These are phyloP conservation scores for rabbit (Oryctolagus cuniculus) DNA, from an alignment of 2,113 vertebrate genomes.

Conservation along the genomic window DNA sequence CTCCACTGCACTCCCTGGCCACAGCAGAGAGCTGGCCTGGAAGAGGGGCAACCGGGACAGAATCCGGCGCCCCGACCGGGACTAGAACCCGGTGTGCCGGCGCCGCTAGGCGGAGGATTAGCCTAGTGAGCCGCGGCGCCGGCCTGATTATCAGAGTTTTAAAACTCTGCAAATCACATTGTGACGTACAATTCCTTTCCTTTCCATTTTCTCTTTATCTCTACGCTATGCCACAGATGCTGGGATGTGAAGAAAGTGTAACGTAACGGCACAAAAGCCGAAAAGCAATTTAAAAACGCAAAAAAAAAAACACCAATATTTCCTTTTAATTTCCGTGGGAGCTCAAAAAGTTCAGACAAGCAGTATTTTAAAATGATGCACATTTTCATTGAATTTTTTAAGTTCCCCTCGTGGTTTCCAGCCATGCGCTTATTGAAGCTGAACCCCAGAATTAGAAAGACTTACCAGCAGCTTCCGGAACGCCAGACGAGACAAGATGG, in stretches of 20 bases:
- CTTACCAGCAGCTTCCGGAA: not conserved
- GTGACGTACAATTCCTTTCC: not conserved
- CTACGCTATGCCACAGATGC: accelerated
- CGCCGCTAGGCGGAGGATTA: too few relatives aligned
- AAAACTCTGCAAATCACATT: not conserved
- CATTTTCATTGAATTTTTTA: too few relatives aligned
- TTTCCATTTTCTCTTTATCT: not conserved
- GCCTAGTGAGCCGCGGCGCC: too few relatives aligned
- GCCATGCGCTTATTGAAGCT: not conserved
- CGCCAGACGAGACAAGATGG: not conserved
- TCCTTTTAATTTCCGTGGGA: not conserved
- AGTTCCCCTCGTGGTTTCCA: not conserved
- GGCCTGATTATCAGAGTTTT: too few relatives aligned
- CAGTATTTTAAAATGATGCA: too few relatives aligned
- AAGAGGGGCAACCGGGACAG: too few relatives aligned
- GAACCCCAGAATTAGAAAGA: not conserved
- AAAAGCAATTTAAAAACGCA: not conserved
- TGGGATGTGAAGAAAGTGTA: not conserved
- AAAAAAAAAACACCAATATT: not conserved
- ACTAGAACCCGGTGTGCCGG: too few relatives aligned
- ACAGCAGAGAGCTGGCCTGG: too few relatives aligned
- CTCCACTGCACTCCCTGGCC: too few relatives aligned
- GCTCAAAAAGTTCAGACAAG: too few relatives aligned
- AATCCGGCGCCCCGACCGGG: too few relatives aligned
- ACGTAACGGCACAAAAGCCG: accelerated